Percentiles rank a stretch among this genome's conserved stretches.
phyloP scores from a whole-genome alignment of 1,140 invertebrate genomes.

The Monochamus saltuarius region DNA sequence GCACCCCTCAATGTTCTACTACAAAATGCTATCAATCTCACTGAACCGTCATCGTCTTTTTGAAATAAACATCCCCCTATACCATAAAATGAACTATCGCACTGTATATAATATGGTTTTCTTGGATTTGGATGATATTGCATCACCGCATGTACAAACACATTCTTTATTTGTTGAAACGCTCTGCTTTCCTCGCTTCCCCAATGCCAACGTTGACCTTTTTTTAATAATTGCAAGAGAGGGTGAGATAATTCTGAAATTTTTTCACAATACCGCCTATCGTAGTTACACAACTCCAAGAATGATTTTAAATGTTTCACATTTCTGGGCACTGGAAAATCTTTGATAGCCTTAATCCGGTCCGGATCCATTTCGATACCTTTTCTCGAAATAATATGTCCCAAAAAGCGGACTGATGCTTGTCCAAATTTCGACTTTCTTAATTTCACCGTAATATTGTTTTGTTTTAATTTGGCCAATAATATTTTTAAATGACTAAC shows the following conservation, averaged over 20 bases:
- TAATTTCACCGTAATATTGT: conserved; percentile 7
- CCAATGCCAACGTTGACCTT: conserved; percentile 1
- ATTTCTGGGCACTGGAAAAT: conserved; percentile 8
- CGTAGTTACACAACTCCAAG: conserved; percentile 11
- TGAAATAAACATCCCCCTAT: conserved; percentile 7
- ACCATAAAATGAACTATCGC: conserved; percentile 7
- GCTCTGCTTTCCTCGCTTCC: neutral
- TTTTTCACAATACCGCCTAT: conserved; percentile 4
- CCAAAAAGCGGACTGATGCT: conserved; percentile 2
- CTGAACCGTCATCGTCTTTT: neutral
- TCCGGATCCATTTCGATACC: conserved; percentile 3
- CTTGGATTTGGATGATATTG: neutral
- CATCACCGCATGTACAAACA: neutral
- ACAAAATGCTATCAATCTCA: neutral
- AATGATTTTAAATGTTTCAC: conserved; percentile 1
- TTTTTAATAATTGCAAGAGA: conserved; percentile 14
- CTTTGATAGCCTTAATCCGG: neutral
- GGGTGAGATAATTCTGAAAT: conserved; percentile 2
- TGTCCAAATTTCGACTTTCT: conserved; percentile 6
- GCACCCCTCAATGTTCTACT: neutral
- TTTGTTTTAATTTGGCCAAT: neutral
- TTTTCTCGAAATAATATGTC: conserved; percentile 2
- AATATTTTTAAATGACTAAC: conserved; percentile 6
- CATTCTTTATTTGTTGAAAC: conserved; percentile 5
- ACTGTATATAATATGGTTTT: conserved; percentile 7